A percentile compares a stretch with the other conserved stretches of the same genome.
Evolutionary conservation across 2,113 vertebrate species (phyloP).

Genomic region (Aldabrachelys gigantea): DNA sequence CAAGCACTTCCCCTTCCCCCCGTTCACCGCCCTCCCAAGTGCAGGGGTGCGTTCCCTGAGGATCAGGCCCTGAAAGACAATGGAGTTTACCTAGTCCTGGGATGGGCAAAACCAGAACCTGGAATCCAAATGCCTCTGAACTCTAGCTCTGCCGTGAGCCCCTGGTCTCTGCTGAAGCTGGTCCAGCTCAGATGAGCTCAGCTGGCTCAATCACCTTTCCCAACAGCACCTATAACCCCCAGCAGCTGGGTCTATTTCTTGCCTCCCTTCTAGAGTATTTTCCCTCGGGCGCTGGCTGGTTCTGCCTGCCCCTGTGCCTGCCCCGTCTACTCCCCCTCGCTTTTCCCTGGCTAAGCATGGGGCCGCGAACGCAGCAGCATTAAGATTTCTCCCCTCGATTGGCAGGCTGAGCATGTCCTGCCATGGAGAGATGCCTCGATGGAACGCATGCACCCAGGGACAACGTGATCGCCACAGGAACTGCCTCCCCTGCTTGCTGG

Average conservation of each 20-base stretch:
- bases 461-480: not conserved
- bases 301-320: not conserved
- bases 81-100: not conserved
- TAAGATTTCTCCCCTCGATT: not conserved
- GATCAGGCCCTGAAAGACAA: not conserved
- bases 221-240: not conserved
- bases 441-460: conserved; percentile 36
- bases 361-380: not conserved
- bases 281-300: not conserved
- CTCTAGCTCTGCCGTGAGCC: not conserved
- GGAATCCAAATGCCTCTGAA: not conserved
- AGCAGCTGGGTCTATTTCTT: not conserved
- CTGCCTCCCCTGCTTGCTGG: not conserved
- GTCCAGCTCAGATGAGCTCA: not conserved
- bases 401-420: conserved; percentile 54
- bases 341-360: not conserved
- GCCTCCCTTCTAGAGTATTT: not conserved
- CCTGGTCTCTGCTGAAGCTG: not conserved
- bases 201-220: not conserved
- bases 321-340: not conserved
- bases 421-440: conserved; percentile 56
- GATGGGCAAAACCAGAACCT: not conserved
- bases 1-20: not conserved
- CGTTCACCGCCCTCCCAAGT: not conserved
- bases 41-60: not conserved